Evolutionary conservation across 2,113 vertebrate genomes (phyloP).

Genomic region (Thymallus thymallus): DNA sequence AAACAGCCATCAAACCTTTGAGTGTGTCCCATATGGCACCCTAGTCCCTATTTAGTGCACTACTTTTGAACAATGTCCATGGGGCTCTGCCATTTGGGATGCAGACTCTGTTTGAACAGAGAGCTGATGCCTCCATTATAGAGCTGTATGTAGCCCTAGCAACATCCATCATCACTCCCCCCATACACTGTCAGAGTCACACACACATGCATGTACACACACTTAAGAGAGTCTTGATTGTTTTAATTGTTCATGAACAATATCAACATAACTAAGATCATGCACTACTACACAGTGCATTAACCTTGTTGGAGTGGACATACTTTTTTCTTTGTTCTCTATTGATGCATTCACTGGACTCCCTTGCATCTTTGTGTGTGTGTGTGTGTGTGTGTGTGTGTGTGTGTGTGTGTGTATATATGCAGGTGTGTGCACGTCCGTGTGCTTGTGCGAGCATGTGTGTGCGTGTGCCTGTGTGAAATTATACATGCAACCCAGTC

Average conservation of each 20-base stretch:
- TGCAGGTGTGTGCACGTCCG: slow-evolving; percentile 23
- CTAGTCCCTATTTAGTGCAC: too few relatives aligned
- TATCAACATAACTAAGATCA: neutral
- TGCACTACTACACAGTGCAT: neutral
- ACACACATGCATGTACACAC: slow-evolving; percentile 40
- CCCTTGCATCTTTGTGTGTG: neutral
- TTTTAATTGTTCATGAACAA: neutral
- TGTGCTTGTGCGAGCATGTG: slow-evolving; percentile 42
- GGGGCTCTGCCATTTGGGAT: slow-evolving; percentile 18
- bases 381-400: slow-evolving; percentile 31
- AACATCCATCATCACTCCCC: slow-evolving; percentile 62
- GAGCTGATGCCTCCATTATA: slow-evolving; percentile 72
- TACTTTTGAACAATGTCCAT: neutral
- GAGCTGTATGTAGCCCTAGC: slow-evolving; percentile 56
- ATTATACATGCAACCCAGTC: slow-evolving; percentile 69
- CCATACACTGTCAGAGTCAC: slow-evolving; percentile 49
- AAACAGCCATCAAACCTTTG: too few relatives aligned
- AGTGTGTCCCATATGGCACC: too few relatives aligned
- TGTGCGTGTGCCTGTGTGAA: slow-evolving; percentile 53
- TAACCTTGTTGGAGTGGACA: neutral
- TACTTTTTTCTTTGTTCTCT: slow-evolving; percentile 52
- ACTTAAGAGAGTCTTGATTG: neutral
- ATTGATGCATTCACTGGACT: slow-evolving; percentile 42
- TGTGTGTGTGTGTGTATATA: slow-evolving; percentile 32
- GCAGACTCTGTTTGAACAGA: slow-evolving; percentile 64